Conservation (phyloP, 92 coral and sea anemone genomes). For the Palythoa grandis region DNA sequence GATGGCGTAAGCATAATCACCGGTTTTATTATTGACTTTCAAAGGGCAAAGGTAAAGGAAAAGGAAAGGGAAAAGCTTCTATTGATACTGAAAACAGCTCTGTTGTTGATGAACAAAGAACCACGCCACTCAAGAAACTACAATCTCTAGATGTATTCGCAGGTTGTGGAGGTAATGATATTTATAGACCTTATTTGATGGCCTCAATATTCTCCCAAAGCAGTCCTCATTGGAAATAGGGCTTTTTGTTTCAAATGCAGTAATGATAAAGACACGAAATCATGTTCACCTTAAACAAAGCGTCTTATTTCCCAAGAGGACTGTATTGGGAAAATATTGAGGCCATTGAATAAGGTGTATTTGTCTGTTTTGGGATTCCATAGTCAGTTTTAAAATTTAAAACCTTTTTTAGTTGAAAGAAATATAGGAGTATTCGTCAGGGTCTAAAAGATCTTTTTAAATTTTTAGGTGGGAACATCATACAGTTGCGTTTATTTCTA, state of each 20-base stretch:
- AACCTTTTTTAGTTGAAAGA: no score
- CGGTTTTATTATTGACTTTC: background rate
- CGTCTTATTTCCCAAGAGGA: no score
- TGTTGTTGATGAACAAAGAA: slow-evolving; percentile 20
- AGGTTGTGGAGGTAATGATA: slow-evolving; percentile 89
- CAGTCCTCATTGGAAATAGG: background rate
- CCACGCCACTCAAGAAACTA: slow-evolving; percentile 54
- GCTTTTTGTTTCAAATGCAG: background rate
- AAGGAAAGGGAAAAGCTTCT: slow-evolving; percentile 76
- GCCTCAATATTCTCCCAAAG: background rate
- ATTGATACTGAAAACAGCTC: slow-evolving; percentile 41
- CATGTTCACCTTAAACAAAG: no score
- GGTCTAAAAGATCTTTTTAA: no score
- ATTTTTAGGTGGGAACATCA: no score
- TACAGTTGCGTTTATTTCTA: no score
- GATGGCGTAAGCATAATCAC: background rate
- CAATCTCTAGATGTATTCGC: slow-evolving; percentile 90
- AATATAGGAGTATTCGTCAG: no score
- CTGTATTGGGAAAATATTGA: background rate
- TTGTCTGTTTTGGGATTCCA: no score
- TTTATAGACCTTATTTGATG: background rate
- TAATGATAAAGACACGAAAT: no score
- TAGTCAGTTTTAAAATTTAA: no score
- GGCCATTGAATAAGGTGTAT: no score
- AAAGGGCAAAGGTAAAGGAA: slow-evolving; percentile 89